Evolutionary conservation across 2,113 vertebrate species (phyloP), one percentile per base, ranked within the genome.

Genomic region (Xiphias gladius): DNA sequence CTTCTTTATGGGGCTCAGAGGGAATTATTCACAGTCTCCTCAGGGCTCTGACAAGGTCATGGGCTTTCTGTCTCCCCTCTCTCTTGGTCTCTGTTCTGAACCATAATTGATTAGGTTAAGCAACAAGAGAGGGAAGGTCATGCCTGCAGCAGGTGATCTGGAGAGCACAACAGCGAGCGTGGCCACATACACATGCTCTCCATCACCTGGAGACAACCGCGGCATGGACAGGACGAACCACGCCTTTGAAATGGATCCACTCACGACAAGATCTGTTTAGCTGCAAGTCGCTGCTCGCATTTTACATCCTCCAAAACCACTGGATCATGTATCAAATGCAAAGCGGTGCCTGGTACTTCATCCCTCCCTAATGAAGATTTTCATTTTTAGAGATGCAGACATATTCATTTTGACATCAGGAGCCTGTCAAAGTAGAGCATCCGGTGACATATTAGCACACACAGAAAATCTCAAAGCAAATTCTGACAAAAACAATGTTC

Each of bases 61-160:
- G 57, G 73, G 89, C 75, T 73, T 73, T 86, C 90, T 76, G 84
- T 93, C 91, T 91, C 72, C 85, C 82, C 89, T 90, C 89, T 86
- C 90, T 90, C 87, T 73, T 87, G 90, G 88, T 93, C 92, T 92
- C 89, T 93, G 93, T 92, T 93, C 92, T 94, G 92, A 94, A 94
- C 92, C 88, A 84, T 95, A 95, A 95, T 95, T 95, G 94, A 95
- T 95, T 94, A 87, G 95, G 94, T 95, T 95, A 95, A 95, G 92
- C 91, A 94, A 94, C 84, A 24, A 91, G 90, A 83, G 91, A 92
- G 83, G 86, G 91, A 94, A 94, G 95, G 93, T 95, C 93, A 86
- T 7, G 89, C 83, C 86, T 91, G 88, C 86, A 90, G 93, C 73
- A 39, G 72, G 71, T 82, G 88, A 93, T 89, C 86, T 82, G 79